Conservation (phyloP, 2,888 invertebrate species). For the Trissolcus japonicus region DNA sequence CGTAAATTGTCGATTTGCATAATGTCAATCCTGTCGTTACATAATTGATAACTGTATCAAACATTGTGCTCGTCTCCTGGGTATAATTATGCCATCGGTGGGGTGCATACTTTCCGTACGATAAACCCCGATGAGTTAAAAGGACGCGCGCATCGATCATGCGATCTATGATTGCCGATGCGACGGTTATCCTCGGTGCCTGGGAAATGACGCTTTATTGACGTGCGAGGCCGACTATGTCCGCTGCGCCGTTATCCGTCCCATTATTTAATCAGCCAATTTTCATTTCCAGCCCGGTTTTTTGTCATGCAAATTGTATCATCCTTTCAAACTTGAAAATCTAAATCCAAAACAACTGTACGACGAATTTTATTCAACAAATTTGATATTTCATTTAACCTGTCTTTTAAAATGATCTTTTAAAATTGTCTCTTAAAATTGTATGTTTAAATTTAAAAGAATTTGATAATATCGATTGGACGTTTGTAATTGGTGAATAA, state of each 20-base stretch:
- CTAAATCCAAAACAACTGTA: too few relatives aligned
- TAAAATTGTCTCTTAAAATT: too few relatives aligned
- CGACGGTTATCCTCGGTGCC: conserved; percentile 22
- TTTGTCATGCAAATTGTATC: conserved; percentile 32
- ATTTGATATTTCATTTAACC: too few relatives aligned
- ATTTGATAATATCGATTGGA: too few relatives aligned
- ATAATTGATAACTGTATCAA: conserved; percentile 56
- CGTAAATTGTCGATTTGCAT: conserved; percentile 41
- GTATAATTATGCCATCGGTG: conserved; percentile 39
- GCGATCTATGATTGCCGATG: conserved; percentile 31
- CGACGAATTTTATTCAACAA: too few relatives aligned
- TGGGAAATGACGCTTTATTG: conserved; percentile 54
- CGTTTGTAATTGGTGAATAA: too few relatives aligned
- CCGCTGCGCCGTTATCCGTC: conserved; percentile 31
- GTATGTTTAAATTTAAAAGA: too few relatives aligned
- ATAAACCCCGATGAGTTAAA: conserved; percentile 5
- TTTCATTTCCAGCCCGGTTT: conserved; percentile 27
- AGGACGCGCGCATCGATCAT: conserved; percentile 23
- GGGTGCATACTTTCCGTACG: conserved; percentile 5
- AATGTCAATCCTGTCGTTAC: conserved; percentile 49
- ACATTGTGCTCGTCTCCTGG: conserved; percentile 43
- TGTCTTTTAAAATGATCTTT: too few relatives aligned
- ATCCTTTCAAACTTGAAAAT: too few relatives aligned
- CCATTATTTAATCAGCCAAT: conserved; percentile 40
- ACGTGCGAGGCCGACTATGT: conserved; percentile 51